Conservation (phyloP, 2,888 invertebrate genomes). For the Acleris holmiana region DNA sequence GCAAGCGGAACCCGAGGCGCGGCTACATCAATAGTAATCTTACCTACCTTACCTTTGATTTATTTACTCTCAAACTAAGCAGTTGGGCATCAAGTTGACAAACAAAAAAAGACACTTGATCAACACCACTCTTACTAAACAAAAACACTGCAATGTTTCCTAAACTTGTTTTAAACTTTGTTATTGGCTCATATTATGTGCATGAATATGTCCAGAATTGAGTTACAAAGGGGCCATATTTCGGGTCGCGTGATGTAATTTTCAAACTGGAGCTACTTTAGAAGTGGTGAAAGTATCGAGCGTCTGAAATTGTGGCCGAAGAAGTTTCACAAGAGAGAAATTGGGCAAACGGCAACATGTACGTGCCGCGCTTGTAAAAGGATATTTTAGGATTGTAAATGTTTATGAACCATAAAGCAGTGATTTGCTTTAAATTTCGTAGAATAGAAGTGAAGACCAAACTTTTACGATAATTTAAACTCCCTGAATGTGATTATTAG, state of each 20-base stretch:
- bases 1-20: too few species aligned
- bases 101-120: slow-evolving; percentile 1
- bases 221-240: slow-evolving; percentile 37
- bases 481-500: neutral
- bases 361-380: too few species aligned
- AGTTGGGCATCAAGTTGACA: neutral
- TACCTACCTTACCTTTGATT: too few species aligned
- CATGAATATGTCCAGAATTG: slow-evolving; percentile 37
- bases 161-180: slow-evolving; percentile 32
- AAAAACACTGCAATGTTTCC: slow-evolving; percentile 21
- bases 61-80: neutral
- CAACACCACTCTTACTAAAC: slow-evolving; percentile 10
- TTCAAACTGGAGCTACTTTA: slow-evolving; percentile 26
- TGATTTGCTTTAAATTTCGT: too few species aligned
- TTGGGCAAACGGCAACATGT: too few species aligned
- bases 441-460: too few species aligned
- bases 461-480: too few species aligned
- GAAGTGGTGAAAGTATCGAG: slow-evolving; percentile 24
- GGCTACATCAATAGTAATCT: too few species aligned
- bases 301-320: neutral
- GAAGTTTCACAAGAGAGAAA: slow-evolving; percentile 5
- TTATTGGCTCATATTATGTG: slow-evolving; percentile 33
- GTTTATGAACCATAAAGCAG: too few species aligned
- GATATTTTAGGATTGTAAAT: too few species aligned
- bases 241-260: slow-evolving; percentile 34